Base-by-base conservation (phyloP, 2,797 vertebrate species). In the Brotula barbata region DNA sequence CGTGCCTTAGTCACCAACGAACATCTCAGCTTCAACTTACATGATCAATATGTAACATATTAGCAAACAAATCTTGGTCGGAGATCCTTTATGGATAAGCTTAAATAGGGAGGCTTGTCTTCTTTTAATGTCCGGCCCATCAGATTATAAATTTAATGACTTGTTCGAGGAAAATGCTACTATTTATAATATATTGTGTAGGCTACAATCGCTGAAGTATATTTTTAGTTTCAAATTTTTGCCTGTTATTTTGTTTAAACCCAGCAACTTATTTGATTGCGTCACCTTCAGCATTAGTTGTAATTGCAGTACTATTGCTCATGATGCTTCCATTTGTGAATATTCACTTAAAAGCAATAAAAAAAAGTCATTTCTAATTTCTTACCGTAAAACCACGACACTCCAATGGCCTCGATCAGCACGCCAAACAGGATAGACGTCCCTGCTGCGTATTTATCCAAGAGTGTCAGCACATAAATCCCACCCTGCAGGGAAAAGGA, bases 361-460 rank as follows among this genome's bases (percentile, higher is more conserved):
- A n/a, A n/a, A n/a, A n/a, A n/a, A n/a, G n/a, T n/a, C n/a, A n/a
- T n/a, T n/a, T n/a, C n/a, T 6, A 58, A 66, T 13, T 31, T 64
- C 93, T 61, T 88, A 98, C 97, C 97, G 39, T 99, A 99, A 87
- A 98, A 98, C 97, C 97, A 99, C n/a, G 97, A 95, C 48, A 99
- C 96, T 28, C 97, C 97, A 2, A 99, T 95, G 68, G 96, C 94
- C 77, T 99, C 97, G 76, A 98, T 93, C 68, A 99, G 86, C 63
- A 99, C 97, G 0, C 86, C 97, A 78, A 99, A 99, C 7, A 99
- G 70, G 83, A 99, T 99, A 1, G 97, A 95, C 1, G 97, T 99
- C 33, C 97, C 97, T 2, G 97, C 97, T 37, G 96, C 97, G 66
- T 97, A 98, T 23, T 93, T 95, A 77, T 99, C 97, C 78, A 99